phyloP scores from a whole-genome alignment of 2,888 invertebrate species.

The Philhelius pedissequus region DNA sequence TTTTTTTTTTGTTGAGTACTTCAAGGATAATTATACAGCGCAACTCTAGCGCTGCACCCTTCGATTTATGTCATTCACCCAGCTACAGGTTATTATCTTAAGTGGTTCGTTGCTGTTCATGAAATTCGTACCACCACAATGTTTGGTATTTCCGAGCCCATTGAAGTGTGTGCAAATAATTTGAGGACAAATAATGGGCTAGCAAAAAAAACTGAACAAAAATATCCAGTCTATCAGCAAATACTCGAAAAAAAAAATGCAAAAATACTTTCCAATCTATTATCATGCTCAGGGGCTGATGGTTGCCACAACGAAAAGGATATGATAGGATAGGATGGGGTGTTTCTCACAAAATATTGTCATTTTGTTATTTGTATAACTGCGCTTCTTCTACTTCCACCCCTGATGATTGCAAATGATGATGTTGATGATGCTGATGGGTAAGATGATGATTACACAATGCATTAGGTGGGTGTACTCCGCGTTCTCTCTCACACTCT shows the following conservation, averaged over 20 bases:
- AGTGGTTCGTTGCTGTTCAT: slow-evolving; percentile 60
- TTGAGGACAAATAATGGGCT: slow-evolving; percentile 20
- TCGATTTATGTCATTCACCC: slow-evolving; percentile 3
- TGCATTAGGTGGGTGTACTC: slow-evolving; percentile 59
- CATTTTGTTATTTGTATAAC: slow-evolving; percentile 60
- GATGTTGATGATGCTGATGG: slow-evolving; percentile 48
- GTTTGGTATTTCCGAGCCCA: slow-evolving; percentile 26
- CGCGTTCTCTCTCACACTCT: neutral
- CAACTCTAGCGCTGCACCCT: slow-evolving; percentile 21
- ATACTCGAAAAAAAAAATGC: slow-evolving; percentile 37
- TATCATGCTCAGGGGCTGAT: slow-evolving; percentile 49
- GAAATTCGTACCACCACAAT: slow-evolving; percentile 2
- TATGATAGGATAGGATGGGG: neutral
- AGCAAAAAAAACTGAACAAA: neutral
- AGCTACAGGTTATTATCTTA: slow-evolving; percentile 63
- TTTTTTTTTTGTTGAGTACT: neutral
- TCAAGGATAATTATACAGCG: slow-evolving; percentile 43
- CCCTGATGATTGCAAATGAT: slow-evolving; percentile 62
- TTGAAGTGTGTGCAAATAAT: slow-evolving; percentile 61
- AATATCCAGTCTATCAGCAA: slow-evolving; percentile 37
- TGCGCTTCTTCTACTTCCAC: slow-evolving; percentile 45
- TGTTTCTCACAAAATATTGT: slow-evolving; percentile 63
- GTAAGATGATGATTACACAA: slow-evolving; percentile 66
- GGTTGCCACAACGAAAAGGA: neutral
- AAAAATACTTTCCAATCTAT: slow-evolving; percentile 56